Percentiles rank a stretch among this genome's conserved stretches.
These are phyloP conservation scores for Amphipyra berbera DNA, from an alignment of 2,888 invertebrate species.

Conservation along the genomic window DNA sequence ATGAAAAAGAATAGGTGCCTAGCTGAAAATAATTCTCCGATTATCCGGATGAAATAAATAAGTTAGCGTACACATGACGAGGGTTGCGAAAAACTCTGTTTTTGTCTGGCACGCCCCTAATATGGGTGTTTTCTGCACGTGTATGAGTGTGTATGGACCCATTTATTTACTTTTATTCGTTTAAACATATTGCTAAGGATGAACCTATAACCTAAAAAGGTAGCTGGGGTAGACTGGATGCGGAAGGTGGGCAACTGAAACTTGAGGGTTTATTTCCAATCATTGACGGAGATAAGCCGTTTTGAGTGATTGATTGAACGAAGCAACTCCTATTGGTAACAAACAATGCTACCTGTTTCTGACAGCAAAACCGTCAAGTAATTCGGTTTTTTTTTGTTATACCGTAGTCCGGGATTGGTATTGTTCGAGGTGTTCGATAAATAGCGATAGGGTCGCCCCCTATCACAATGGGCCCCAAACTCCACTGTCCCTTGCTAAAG, in stretches of 20 bases:
- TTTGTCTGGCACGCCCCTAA: conserved; percentile 49
- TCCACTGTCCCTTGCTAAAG: conserved; percentile 23
- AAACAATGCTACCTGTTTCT: conserved; percentile 37
- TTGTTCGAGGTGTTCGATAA: conserved; percentile 55
- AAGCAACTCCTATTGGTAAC: conserved; percentile 13
- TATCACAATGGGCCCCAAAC: conserved; percentile 30
- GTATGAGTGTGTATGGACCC: conserved; percentile 36
- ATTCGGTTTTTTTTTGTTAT: conserved; percentile 39
- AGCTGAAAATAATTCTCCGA: conserved; percentile 60
- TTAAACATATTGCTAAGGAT: conserved; percentile 7
- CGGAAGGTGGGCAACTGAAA: not conserved
- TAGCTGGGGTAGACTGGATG: not conserved
- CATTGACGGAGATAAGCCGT: not conserved
- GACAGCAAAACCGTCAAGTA: conserved; percentile 22
- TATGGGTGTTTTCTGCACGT: conserved; percentile 29
- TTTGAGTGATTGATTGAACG: conserved; percentile 11
- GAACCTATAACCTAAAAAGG: conserved; percentile 8
- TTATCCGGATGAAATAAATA: conserved; percentile 63
- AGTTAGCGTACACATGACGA: conserved; percentile 61
- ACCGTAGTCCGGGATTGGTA: conserved; percentile 25
- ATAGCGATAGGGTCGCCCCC: conserved; percentile 50
- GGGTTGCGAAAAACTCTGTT: conserved; percentile 54
- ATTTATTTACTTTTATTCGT: conserved; percentile 46
- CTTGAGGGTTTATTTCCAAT: not conserved
- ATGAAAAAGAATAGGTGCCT: conserved; percentile 52